Conservation (phyloP, 1,140 invertebrate species). For the Drosophila lini region DNA sequence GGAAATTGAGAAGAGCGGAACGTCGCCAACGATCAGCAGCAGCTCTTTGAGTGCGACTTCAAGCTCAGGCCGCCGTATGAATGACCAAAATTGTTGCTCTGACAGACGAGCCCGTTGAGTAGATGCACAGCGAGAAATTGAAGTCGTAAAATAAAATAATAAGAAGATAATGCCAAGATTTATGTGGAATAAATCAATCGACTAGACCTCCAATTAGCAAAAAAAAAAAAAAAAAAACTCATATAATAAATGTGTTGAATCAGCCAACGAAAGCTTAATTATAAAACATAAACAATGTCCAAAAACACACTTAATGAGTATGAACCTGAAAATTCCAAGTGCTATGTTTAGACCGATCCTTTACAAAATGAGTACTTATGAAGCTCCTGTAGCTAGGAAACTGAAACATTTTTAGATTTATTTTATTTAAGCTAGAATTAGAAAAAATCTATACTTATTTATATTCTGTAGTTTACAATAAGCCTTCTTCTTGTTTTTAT, state of each 20-base stretch:
- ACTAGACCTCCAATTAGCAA: background rate
- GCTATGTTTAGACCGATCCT: too few relatives aligned
- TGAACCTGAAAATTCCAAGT: too few relatives aligned
- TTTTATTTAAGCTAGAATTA: too few relatives aligned
- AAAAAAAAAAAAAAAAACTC: background rate
- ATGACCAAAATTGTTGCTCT: conserved; percentile 55
- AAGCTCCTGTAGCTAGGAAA: too few relatives aligned
- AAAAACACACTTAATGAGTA: too few relatives aligned
- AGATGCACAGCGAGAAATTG: conserved; percentile 13
- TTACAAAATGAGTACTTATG: too few relatives aligned
- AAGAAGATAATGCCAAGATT: background rate
- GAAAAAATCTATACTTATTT: too few relatives aligned
- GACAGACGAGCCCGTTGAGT: conserved; percentile 1
- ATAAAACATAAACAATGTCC: background rate
- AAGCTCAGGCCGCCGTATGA: conserved; percentile 31
- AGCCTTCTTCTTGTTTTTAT: background rate
- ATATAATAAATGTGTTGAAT: background rate
- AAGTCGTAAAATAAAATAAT: background rate
- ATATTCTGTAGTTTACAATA: background rate
- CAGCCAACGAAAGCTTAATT: background rate
- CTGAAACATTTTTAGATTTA: too few relatives aligned
- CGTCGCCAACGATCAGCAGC: background rate
- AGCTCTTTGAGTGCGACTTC: conserved; percentile 13
- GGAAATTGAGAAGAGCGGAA: background rate
- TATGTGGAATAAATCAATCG: background rate